phyloP scores from a whole-genome alignment of 2,113 vertebrate genomes.

The Miniopterus natalensis region DNA sequence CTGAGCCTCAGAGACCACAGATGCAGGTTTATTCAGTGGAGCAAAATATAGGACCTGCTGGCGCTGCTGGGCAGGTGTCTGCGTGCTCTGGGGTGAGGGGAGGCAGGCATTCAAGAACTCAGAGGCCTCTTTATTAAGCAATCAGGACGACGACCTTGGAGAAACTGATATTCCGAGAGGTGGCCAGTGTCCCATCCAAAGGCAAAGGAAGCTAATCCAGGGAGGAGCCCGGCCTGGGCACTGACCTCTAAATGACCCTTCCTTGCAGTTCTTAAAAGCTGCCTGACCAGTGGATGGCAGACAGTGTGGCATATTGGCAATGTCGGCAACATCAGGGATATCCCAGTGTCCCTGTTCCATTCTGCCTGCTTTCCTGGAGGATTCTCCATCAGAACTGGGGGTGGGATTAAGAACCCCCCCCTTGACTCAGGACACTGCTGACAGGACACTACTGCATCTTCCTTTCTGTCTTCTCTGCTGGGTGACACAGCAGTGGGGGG shows the following conservation, averaged over 20 bases:
- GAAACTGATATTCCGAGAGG: background rate
- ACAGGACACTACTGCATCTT: background rate
- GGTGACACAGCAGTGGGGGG: too few relatives aligned
- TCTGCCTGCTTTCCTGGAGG: background rate
- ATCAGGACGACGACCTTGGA: background rate
- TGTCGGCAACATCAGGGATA: fast-evolving
- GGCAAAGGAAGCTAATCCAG: background rate
- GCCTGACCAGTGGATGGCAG: background rate
- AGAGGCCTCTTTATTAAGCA: background rate
- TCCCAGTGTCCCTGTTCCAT: background rate
- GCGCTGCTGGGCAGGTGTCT: background rate
- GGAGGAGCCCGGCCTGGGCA: background rate
- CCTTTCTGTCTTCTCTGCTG: background rate
- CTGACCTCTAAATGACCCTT: background rate
- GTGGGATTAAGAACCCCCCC: background rate
- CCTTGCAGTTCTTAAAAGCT: background rate
- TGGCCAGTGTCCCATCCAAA: background rate
- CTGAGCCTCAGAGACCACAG: background rate
- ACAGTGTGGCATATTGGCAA: fast-evolving
- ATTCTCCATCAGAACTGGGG: background rate
- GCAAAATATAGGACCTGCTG: background rate
- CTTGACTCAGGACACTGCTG: background rate
- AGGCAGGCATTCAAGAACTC: background rate
- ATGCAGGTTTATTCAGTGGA: background rate
- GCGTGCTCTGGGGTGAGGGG: background rate